A percentile compares a stretch with the other conserved stretches of the same genome.
These are phyloP conservation scores for Hesperophylax magnus DNA, from an alignment of 1,140 invertebrate genomes.

Conservation along the genomic window DNA sequence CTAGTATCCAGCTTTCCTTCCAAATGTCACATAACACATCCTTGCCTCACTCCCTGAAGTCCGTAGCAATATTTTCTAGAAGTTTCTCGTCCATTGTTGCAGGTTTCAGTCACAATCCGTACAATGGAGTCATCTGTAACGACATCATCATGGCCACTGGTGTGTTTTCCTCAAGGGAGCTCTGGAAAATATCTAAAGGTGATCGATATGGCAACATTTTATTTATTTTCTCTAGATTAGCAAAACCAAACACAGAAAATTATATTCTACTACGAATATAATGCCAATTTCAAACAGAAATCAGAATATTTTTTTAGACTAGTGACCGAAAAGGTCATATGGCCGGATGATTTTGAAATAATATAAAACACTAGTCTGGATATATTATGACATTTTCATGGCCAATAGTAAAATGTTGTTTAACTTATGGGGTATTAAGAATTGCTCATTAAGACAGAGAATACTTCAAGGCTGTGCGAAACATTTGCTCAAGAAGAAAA, in stretches of 20 bases:
- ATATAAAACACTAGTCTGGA: too few relatives aligned
- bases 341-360: background rate
- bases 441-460: too few relatives aligned
- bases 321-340: too few relatives aligned
- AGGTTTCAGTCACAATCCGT: slow-evolving; percentile 96
- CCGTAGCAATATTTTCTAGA: slow-evolving; percentile 34
- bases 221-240: slow-evolving; percentile 5
- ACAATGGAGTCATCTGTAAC: slow-evolving; percentile 98
- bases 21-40: background rate
- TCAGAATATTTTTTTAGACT: too few relatives aligned
- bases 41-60: background rate
- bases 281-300: background rate
- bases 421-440: too few relatives aligned
- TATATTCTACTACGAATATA: background rate
- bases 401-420: too few relatives aligned
- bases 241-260: background rate
- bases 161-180: slow-evolving; percentile 98
- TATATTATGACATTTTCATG: too few relatives aligned
- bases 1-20: background rate
- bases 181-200: slow-evolving; percentile 97
- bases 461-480: too few relatives aligned
- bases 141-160: slow-evolving; percentile 98
- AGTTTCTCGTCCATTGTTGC: slow-evolving; percentile 68
- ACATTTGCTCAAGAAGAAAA: too few relatives aligned
- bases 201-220: slow-evolving; percentile 62